phyloP scores from a whole-genome alignment of 2,797 vertebrate genomes.

The Allobates femoralis region DNA sequence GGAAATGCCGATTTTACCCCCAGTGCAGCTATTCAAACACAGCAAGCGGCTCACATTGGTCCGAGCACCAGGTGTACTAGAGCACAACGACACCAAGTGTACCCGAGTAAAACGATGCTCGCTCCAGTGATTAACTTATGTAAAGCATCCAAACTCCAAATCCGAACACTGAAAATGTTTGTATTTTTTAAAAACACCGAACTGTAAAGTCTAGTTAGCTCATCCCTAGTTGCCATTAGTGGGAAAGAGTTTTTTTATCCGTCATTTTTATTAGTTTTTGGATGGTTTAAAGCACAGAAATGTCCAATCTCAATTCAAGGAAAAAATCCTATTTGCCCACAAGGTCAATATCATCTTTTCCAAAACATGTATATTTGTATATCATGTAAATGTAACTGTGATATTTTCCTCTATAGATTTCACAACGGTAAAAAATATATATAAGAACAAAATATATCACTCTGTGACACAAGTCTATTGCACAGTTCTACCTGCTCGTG shows the following conservation, averaged over 20 bases:
- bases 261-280: not conserved
- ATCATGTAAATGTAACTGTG: not conserved
- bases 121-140: too few species aligned
- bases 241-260: not conserved
- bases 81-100: too few species aligned
- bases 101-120: too few species aligned
- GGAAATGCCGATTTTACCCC: too few species aligned
- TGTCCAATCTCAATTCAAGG: not conserved
- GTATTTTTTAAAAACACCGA: too few species aligned
- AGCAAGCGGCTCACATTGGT: too few species aligned
- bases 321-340: not conserved
- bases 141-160: too few species aligned
- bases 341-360: not conserved
- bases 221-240: too few species aligned
- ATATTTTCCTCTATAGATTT: not conserved
- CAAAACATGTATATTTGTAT: not conserved
- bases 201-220: too few species aligned
- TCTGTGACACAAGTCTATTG: constrained; percentile 19
- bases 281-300: not conserved
- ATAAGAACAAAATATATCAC: constrained; percentile 18
- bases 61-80: too few species aligned
- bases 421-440: constrained; percentile 1
- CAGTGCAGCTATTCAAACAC: too few species aligned
- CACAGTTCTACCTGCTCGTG: not conserved
- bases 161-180: too few species aligned